phyloP scores from a whole-genome alignment of 1,140 invertebrate species.

The Diachasmimorpha longicaudata region DNA sequence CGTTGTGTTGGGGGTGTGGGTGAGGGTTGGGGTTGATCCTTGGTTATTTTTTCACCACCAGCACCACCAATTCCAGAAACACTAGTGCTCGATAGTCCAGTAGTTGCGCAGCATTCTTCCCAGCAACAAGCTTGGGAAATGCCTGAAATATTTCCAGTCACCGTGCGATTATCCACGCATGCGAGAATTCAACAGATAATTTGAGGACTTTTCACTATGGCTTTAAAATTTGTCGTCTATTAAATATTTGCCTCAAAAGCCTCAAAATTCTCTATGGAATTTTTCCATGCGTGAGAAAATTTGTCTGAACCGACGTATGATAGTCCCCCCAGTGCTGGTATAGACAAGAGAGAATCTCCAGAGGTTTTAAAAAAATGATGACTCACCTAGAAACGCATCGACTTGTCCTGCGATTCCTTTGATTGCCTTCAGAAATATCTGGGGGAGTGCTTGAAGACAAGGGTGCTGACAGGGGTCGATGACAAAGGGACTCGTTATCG shows the following conservation, averaged over 20 bases:
- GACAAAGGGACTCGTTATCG: constrained; percentile 72
- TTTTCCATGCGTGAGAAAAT: too few species aligned
- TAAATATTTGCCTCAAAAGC: too few species aligned
- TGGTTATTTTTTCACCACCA: constrained; percentile 43
- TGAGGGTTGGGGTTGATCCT: constrained; percentile 63
- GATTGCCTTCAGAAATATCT: constrained; percentile 93
- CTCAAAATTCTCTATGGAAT: too few species aligned
- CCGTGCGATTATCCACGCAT: constrained; percentile 41
- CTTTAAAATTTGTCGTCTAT: too few species aligned
- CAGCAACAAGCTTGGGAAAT: constrained; percentile 61
- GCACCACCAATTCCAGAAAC: constrained; percentile 36
- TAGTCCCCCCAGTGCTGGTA: too few species aligned
- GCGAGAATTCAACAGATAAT: background rate
- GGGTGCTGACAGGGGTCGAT: constrained; percentile 91
- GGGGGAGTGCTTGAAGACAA: constrained; percentile 83
- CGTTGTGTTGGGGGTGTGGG: constrained; percentile 81
- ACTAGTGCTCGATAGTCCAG: constrained; percentile 29
- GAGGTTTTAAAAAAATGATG: too few species aligned
- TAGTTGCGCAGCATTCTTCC: constrained; percentile 61
- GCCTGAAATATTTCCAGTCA: constrained; percentile 56
- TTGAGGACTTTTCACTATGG: background rate
- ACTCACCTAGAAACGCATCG: constrained; percentile 92
- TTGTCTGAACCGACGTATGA: too few species aligned
- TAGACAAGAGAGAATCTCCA: background rate
- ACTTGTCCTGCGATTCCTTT: constrained; percentile 91